Percentiles rank a stretch among this genome's conserved stretches.
phyloP scores from a whole-genome alignment of 2,888 invertebrate species.

The Seira musarum region DNA sequence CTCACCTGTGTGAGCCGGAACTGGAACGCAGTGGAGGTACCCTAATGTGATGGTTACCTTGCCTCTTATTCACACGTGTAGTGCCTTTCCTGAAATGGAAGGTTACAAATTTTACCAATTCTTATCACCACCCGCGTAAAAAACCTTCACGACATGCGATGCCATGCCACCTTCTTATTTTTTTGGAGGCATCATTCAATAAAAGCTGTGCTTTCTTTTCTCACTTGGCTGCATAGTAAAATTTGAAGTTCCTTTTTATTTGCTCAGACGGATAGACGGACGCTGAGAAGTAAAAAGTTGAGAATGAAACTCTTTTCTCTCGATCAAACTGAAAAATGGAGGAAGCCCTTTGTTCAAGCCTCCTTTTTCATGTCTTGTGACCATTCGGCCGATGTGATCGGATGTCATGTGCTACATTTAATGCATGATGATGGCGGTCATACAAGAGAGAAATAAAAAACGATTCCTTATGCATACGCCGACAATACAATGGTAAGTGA shows the following conservation, averaged over 20 bases:
- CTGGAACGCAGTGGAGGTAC: too few species aligned
- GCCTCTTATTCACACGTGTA: too few species aligned
- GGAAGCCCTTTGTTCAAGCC: slow-evolving; percentile 52
- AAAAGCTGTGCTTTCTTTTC: too few species aligned
- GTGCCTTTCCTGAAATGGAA: slow-evolving; percentile 11
- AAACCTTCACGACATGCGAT: too few species aligned
- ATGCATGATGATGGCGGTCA: slow-evolving; percentile 51
- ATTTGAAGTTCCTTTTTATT: too few species aligned
- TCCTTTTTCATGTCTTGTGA: slow-evolving; percentile 58
- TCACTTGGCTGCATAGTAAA: too few species aligned
- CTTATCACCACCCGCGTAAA: slow-evolving; percentile 1
- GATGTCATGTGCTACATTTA: slow-evolving; percentile 53
- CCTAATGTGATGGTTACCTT: too few species aligned
- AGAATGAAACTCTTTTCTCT: slow-evolving; percentile 5
- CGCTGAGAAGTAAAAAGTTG: not conserved
- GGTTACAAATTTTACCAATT: slow-evolving; percentile 52
- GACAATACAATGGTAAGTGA: slow-evolving; percentile 48
- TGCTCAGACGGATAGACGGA: too few species aligned
- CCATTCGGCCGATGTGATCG: slow-evolving; percentile 60
- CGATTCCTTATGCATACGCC: slow-evolving; percentile 56
- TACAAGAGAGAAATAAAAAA: slow-evolving; percentile 34
- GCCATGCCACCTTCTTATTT: too few species aligned
- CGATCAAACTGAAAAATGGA: slow-evolving; percentile 19
- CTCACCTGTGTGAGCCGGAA: too few species aligned
- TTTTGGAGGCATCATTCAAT: too few species aligned